These are phyloP conservation scores for Tinea semifulvella DNA, from an alignment of 2,888 invertebrate genomes.

Conservation along the genomic window DNA sequence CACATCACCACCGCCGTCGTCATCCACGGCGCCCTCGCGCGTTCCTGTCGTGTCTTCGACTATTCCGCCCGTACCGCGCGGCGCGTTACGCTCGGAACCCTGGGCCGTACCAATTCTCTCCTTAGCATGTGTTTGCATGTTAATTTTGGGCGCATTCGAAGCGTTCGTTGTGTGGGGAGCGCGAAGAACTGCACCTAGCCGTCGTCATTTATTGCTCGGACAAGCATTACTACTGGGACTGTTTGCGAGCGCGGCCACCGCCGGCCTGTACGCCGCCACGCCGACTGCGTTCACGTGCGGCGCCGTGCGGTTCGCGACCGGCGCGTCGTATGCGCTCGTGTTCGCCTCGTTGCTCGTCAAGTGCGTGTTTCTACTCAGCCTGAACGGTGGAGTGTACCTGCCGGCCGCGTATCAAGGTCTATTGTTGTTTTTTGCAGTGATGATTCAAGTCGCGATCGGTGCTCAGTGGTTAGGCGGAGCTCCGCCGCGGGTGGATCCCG, in stretches of 20 bases:
- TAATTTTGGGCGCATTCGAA: conserved; percentile 87
- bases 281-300: conserved; percentile 85
- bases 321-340: conserved; percentile 84
- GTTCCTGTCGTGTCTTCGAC: conserved; percentile 31
- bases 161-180: conserved; percentile 85
- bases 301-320: conserved; percentile 82
- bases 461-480: conserved; percentile 85
- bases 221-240: conserved; percentile 87
- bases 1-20: conserved; percentile 36
- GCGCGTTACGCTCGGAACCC: conserved; percentile 74
- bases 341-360: conserved; percentile 93
- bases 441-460: conserved; percentile 88
- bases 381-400: conserved; percentile 90
- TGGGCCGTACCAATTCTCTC: conserved; percentile 93
- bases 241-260: conserved; percentile 82
- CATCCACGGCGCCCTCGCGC: conserved; percentile 31
- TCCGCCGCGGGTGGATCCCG: conserved; percentile 65
- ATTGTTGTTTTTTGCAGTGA: conserved; percentile 87
- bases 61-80: conserved; percentile 29
- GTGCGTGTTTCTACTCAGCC: conserved; percentile 90
- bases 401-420: conserved; percentile 93
- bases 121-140: conserved; percentile 83
- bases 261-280: conserved; percentile 79
- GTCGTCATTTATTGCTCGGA: conserved; percentile 86
- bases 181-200: conserved; percentile 82